Conservation (phyloP, 2,797 vertebrate genomes). For the Acrossocheilus fasciatus region DNA sequence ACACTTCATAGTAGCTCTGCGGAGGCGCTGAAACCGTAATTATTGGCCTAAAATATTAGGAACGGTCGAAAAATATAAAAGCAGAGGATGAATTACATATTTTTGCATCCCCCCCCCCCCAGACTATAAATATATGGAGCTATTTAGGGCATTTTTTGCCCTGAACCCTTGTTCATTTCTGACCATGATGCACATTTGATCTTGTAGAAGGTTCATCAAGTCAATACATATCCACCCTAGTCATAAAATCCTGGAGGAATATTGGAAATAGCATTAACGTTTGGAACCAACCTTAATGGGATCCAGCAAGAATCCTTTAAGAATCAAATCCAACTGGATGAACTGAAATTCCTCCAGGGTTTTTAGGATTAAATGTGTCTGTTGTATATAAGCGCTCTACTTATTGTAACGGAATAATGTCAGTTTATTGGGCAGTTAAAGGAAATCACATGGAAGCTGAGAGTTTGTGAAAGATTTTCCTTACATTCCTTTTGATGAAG, state of each 20-base stretch:
- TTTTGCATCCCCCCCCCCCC: background rate
- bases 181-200: background rate
- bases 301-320: background rate
- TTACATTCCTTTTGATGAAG: background rate
- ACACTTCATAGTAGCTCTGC: background rate
- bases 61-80: background rate
- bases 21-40: background rate
- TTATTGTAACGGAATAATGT: conserved; percentile 5
- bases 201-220: background rate
- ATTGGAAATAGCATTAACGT: background rate
- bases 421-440: background rate
- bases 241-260: background rate
- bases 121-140: background rate
- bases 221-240: background rate
- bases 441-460: background rate
- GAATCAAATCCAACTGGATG: background rate
- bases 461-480: background rate
- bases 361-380: background rate
- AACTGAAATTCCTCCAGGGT: background rate
- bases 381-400: background rate
- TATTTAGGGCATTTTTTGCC: background rate
- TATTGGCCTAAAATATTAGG: conserved; percentile 2
- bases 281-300: background rate
- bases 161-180: background rate
- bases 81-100: background rate